These are phyloP conservation scores for Drosophila testacea DNA, from an alignment of 2,888 invertebrate genomes.

Conservation along the genomic window DNA sequence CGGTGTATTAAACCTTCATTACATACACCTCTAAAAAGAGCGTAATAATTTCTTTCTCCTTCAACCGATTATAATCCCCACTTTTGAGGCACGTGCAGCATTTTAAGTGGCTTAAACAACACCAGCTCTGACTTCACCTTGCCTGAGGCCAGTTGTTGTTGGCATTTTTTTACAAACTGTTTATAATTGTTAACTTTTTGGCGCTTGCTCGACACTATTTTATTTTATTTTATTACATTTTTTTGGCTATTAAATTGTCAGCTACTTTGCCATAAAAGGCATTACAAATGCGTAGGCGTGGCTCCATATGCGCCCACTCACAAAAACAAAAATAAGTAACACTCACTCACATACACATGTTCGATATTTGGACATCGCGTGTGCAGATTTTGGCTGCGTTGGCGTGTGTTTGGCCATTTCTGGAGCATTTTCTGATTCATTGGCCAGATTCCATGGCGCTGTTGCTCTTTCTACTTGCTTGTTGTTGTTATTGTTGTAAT, in stretches of 20 bases:
- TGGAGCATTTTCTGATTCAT: slow-evolving; percentile 65
- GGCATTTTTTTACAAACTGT: slow-evolving; percentile 49
- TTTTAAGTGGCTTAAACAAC: slow-evolving; percentile 45
- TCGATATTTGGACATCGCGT: slow-evolving; percentile 65
- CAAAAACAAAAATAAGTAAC: slow-evolving; percentile 18
- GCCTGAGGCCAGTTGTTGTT: slow-evolving; percentile 38
- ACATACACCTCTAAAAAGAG: background rate
- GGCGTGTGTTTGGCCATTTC: slow-evolving; percentile 70
- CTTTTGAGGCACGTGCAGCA: slow-evolving; percentile 45
- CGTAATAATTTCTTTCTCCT: slow-evolving; percentile 5
- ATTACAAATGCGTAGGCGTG: slow-evolving; percentile 48
- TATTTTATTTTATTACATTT: slow-evolving; percentile 10
- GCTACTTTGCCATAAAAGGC: slow-evolving; percentile 65
- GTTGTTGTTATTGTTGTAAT: slow-evolving; percentile 50
- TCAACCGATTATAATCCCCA: background rate
- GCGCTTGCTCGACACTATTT: slow-evolving; percentile 31
- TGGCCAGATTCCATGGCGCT: slow-evolving; percentile 74
- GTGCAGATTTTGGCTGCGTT: slow-evolving; percentile 66
- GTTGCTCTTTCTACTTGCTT: slow-evolving; percentile 28
- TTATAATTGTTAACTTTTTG: slow-evolving; percentile 59
- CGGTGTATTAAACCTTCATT: no score
- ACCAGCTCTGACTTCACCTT: slow-evolving; percentile 33
- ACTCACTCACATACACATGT: slow-evolving; percentile 16
- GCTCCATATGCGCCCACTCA: slow-evolving; percentile 36
- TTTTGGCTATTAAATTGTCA: slow-evolving; percentile 46